phyloP scores from a whole-genome alignment of 2,888 invertebrate species.

The Oligia latruncula region DNA sequence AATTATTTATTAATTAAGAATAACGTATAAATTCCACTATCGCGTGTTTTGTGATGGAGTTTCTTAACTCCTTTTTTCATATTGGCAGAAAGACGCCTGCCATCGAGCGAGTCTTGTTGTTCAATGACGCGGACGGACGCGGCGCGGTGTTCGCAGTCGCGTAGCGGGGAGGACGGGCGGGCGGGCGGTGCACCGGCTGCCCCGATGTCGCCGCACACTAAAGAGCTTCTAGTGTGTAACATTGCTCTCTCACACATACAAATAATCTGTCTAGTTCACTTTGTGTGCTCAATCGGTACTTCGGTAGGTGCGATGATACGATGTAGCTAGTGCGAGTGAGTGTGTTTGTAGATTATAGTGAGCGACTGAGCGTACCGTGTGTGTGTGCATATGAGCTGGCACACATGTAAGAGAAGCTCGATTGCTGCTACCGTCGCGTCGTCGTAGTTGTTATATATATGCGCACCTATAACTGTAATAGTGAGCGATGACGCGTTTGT shows the following conservation, averaged over 20 bases:
- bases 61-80: slow-evolving; percentile 88
- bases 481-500: slow-evolving; percentile 89
- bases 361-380: slow-evolving; percentile 79
- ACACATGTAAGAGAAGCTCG: slow-evolving; percentile 84
- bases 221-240: slow-evolving; percentile 73
- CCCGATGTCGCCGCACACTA: slow-evolving; percentile 88
- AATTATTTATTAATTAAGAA: slow-evolving; percentile 86
- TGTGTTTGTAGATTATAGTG: slow-evolving; percentile 78
- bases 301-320: slow-evolving; percentile 79
- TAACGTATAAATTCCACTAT: slow-evolving; percentile 89
- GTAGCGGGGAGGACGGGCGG: slow-evolving; percentile 87
- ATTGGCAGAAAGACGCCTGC: slow-evolving; percentile 89
- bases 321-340: slow-evolving; percentile 74
- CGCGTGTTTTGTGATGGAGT: slow-evolving; percentile 88
- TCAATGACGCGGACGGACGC: slow-evolving; percentile 88
- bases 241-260: slow-evolving; percentile 77
- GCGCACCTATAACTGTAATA: slow-evolving; percentile 88
- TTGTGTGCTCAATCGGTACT: slow-evolving; percentile 85
- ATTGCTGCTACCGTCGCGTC: slow-evolving; percentile 82
- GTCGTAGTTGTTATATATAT: slow-evolving; percentile 83
- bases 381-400: slow-evolving; percentile 78
- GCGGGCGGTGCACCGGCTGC: slow-evolving; percentile 88
- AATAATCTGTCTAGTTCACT: slow-evolving; percentile 85
- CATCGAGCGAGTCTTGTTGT: slow-evolving; percentile 90
- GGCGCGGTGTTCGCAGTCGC: slow-evolving; percentile 87